These are phyloP conservation scores for Dolomedes plantarius DNA, from an alignment of 2,888 invertebrate species.

Conservation along the genomic window DNA sequence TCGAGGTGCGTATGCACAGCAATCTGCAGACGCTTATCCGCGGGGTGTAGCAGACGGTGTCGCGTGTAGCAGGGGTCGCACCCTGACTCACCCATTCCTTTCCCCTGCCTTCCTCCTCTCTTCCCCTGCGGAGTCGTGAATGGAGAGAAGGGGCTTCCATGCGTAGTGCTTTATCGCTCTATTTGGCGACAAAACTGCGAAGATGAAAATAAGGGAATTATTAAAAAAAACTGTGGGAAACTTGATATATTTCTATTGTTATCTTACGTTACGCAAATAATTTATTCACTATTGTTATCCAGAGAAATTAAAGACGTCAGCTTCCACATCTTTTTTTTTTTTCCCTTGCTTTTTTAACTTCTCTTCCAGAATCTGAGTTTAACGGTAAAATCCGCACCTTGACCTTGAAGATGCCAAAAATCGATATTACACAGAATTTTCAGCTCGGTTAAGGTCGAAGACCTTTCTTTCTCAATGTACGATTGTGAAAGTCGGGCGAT, in stretches of 20 bases:
- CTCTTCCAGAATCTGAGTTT: neutral
- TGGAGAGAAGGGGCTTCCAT: neutral
- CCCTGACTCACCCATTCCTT: conserved; percentile 16
- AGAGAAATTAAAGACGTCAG: too few relatives aligned
- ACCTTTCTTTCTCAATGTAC: neutral
- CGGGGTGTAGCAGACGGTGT: conserved; percentile 9
- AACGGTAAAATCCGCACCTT: neutral
- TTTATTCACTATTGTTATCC: too few relatives aligned
- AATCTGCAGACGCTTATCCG: conserved; percentile 11
- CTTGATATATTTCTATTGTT: too few relatives aligned
- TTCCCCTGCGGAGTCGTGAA: neutral
- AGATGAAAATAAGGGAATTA: too few relatives aligned
- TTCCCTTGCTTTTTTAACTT: too few relatives aligned
- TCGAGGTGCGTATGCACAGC: neutral
- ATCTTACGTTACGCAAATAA: too few relatives aligned
- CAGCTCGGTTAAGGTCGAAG: neutral
- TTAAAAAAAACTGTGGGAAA: too few relatives aligned
- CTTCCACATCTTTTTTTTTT: too few relatives aligned
- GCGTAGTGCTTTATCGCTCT: neutral
- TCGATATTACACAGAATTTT: neutral
- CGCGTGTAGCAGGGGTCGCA: conserved; percentile 5
- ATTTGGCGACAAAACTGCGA: neutral
- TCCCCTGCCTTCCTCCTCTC: neutral
- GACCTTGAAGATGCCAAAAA: conserved; percentile 8
- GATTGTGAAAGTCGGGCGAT: neutral